phyloP scores from a whole-genome alignment of 2,888 invertebrate genomes.

The Polyploca ridens region DNA sequence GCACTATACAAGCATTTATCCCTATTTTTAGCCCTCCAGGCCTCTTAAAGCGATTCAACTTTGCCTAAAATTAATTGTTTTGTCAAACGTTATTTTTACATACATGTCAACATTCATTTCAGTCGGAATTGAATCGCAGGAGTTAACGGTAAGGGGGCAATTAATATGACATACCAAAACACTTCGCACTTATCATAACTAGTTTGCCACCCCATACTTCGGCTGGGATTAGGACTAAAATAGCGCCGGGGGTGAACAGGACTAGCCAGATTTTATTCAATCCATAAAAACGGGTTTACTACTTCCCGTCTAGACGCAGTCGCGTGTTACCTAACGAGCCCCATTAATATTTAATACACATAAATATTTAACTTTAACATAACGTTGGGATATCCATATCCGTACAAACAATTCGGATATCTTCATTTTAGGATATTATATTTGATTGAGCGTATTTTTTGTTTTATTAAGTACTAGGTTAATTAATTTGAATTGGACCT shows the following conservation, averaged over 20 bases:
- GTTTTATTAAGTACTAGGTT: not conserved
- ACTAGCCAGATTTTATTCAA: constrained; percentile 53
- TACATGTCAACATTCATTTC: no score
- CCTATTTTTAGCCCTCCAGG: no score
- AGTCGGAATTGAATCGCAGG: no score
- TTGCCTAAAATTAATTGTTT: no score
- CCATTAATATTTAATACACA: constrained; percentile 64
- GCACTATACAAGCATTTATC: no score
- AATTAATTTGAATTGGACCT: not conserved
- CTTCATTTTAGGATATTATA: not conserved
- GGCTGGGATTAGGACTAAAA: not conserved
- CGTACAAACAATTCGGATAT: constrained; percentile 14
- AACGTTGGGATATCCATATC: constrained; percentile 31
- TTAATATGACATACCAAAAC: no score
- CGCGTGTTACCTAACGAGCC: constrained; percentile 62
- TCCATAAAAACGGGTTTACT: constrained; percentile 58
- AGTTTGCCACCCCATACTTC: no score
- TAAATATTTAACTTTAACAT: constrained; percentile 43
- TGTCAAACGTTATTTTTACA: no score
- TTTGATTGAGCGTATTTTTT: not conserved
- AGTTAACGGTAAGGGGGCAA: no score
- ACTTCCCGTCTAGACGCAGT: constrained; percentile 73
- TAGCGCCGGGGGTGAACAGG: constrained; percentile 6
- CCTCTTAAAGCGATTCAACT: no score
- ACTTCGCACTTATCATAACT: no score